phyloP scores from a whole-genome alignment of 2,888 invertebrate genomes.

The Camponotus fellah region DNA sequence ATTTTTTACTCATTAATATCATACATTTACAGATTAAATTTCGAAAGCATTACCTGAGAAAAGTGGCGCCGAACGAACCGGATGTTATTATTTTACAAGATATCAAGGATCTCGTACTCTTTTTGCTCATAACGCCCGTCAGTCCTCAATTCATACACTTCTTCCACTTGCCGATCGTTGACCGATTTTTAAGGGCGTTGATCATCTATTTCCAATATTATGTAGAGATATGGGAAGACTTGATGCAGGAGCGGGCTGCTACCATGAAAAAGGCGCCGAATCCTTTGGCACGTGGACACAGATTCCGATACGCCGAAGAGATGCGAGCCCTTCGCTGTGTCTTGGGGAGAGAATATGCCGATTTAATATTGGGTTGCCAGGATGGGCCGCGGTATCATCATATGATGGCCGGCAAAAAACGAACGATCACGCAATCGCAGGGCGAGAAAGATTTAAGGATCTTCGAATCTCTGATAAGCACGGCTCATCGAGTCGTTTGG shows the following conservation, averaged over 20 bases:
- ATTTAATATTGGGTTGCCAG: conserved; percentile 87
- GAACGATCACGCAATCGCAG: conserved; percentile 86
- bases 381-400: conserved; percentile 87
- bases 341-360: conserved; percentile 89
- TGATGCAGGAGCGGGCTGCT: conserved; percentile 87
- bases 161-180: conserved; percentile 88
- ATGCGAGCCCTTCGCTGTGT: conserved; percentile 88
- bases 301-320: conserved; percentile 85
- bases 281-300: conserved; percentile 79
- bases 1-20: background rate
- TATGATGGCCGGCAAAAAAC: conserved; percentile 83
- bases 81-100: conserved; percentile 89
- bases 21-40: conserved; percentile 87
- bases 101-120: conserved; percentile 88
- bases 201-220: conserved; percentile 89
- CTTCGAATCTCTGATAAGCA: conserved; percentile 88
- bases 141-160: conserved; percentile 88
- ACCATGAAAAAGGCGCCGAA: conserved; percentile 78
- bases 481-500: conserved; percentile 89
- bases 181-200: conserved; percentile 89
- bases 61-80: conserved; percentile 87
- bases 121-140: conserved; percentile 87
- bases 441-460: conserved; percentile 89
- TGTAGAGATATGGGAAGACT: conserved; percentile 88
- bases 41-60: conserved; percentile 88